Evolutionary conservation across 2,113 vertebrate genomes (phyloP), one percentile per base, ranked within the genome.

Genomic region (Leucopsar rothschildi): DNA sequence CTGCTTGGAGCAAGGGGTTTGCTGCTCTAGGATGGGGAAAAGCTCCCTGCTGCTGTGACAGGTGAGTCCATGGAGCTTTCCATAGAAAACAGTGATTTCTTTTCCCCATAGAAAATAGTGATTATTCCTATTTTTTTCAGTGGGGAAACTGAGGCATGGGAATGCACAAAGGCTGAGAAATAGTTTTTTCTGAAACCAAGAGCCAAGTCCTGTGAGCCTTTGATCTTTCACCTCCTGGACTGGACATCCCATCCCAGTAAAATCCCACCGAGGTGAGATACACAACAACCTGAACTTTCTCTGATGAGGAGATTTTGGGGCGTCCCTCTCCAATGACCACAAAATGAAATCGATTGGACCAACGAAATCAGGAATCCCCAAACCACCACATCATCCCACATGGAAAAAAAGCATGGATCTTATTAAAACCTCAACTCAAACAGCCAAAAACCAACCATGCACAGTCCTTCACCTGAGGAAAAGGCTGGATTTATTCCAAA

Each of bases 121-220:
- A 53, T 11, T 27, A 11, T 72, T 25, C 17, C 20, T 9, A 28
- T n/a, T 61, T 86, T 44, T 40, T 44, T 40, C 31, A 53, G 8
- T 12, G n/a, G 49, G 63, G 80, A 88, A 77, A 82, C 70, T 1
- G 21, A 94, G 71, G 70, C 75, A 82, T 0, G 0, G 18, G 6
- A 63, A 18, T 1, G 0, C 28, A 19, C 0, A 0, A 12, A 42
- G 15, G 8, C 0, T n/a, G n/a, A 69, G 15, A 14, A 73, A 15
- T 2, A 2, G 24, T 49, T 59, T 50, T 40, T 31, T 35, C 25
- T 66, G 69, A 81, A 71, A 47, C 1, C 15, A 37, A 61, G 2
- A 55, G 42, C 28, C 66, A 50, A 61, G 19, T 12, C 24, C n/a
- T 2, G 2, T 5, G 15, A 76, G 24, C 5, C 4, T 11, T 39